Conservation (phyloP, 2,888 invertebrate species). For the Oasisia sp. region DNA sequence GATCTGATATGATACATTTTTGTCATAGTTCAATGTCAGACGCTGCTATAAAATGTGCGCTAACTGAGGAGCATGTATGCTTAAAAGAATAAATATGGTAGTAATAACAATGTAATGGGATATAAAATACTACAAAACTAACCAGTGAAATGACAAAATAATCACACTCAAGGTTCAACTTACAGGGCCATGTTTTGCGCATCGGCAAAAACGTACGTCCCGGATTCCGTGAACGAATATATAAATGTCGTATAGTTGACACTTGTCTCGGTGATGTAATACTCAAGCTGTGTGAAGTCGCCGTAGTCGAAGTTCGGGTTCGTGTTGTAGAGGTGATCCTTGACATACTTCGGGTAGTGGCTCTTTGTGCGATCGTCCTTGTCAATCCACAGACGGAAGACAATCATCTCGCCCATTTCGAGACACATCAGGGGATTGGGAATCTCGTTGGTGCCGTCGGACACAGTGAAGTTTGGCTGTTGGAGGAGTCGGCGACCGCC, state of each 20-base stretch:
- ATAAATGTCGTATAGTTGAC: conserved; percentile 59
- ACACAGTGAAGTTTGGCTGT: conserved; percentile 20
- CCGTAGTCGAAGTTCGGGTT: conserved; percentile 62
- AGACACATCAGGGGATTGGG: conserved; percentile 59
- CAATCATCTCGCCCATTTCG: conserved; percentile 56
- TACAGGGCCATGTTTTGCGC: conserved; percentile 42
- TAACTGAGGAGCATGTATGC: too few species aligned
- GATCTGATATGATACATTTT: too few species aligned
- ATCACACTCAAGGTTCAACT: neutral
- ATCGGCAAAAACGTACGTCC: conserved; percentile 61
- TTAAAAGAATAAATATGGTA: too few species aligned
- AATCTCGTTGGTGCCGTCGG: conserved; percentile 45
- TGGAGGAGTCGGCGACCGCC: conserved; percentile 21
- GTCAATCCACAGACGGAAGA: conserved; percentile 59
- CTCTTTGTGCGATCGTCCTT: conserved; percentile 50
- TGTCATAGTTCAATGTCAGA: too few species aligned
- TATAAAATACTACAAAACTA: too few species aligned
- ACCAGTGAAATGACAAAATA: neutral
- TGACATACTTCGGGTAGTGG: conserved; percentile 60
- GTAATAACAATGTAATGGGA: too few species aligned
- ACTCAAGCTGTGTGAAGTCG: conserved; percentile 55
- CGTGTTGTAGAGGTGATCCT: conserved; percentile 59
- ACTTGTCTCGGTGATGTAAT: conserved; percentile 57
- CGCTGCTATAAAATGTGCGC: too few species aligned
- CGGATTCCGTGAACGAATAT: conserved; percentile 57